Evolutionary conservation across 2,113 vertebrate species (phyloP).

Genomic region (Vanacampus margaritifer): DNA sequence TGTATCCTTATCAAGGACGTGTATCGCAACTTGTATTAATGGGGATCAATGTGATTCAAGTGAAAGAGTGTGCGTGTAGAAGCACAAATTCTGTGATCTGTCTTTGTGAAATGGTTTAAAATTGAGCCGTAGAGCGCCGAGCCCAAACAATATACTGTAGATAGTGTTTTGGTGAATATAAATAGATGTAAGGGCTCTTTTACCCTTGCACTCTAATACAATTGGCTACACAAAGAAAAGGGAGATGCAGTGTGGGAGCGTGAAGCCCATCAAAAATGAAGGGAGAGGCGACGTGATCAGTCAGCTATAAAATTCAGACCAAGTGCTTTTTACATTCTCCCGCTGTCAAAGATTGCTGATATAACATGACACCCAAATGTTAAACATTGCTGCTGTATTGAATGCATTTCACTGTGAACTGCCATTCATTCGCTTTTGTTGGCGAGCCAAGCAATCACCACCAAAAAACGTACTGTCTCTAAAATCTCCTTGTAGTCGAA

Average conservation of each 20-base stretch:
- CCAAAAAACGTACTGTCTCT: background rate
- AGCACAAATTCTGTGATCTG: conserved; percentile 38
- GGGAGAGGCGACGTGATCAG: conserved; percentile 38
- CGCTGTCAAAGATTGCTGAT: conserved; percentile 27
- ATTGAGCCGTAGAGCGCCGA: no score
- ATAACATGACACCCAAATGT: conserved; percentile 43
- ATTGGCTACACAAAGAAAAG: conserved; percentile 37
- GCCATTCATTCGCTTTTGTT: background rate
- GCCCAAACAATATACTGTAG: conserved; percentile 28
- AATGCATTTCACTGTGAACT: background rate
- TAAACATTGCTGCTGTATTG: conserved; percentile 27
- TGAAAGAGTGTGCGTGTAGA: background rate
- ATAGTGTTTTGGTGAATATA: conserved; percentile 45
- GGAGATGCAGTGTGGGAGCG: conserved; percentile 53
- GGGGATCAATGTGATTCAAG: conserved; percentile 39
- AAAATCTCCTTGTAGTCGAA: no score
- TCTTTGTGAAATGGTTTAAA: conserved; percentile 22
- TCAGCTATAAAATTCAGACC: conserved; percentile 59
- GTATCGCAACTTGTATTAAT: conserved; percentile 36
- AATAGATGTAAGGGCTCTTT: conserved; percentile 20
- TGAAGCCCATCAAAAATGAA: conserved; percentile 45
- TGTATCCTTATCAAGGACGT: conserved; percentile 31
- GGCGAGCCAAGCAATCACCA: conserved; percentile 5
- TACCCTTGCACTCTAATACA: conserved; percentile 29
- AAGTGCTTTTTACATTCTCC: conserved; percentile 44